Percentiles rank a stretch among this genome's conserved stretches.
Conservation (phyloP, 2,113 vertebrate species). For the Callochromis pleurospilus region DNA sequence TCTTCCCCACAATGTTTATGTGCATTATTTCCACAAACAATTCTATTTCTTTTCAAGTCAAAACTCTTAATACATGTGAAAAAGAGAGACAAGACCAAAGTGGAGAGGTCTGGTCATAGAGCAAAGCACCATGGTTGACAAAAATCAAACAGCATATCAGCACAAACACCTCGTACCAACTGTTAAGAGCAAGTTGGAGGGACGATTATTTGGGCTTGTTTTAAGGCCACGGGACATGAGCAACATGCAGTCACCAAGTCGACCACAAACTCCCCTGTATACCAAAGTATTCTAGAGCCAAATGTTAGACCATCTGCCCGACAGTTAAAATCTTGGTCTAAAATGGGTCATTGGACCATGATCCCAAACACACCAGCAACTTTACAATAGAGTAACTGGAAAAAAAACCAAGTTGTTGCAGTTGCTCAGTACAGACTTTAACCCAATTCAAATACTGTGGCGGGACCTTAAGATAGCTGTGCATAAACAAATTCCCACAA, state of each 20-base stretch:
- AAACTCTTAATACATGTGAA: background rate
- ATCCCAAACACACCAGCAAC: background rate
- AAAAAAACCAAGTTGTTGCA: background rate
- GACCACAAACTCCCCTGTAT: background rate
- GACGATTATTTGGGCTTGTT: background rate
- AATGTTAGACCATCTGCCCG: background rate
- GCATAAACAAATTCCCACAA: background rate
- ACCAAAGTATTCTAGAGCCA: background rate
- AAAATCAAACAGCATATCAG: background rate
- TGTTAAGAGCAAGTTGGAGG: background rate
- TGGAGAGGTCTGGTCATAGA: background rate
- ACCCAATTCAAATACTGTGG: background rate
- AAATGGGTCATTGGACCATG: background rate
- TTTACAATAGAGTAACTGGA: background rate
- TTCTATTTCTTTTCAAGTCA: background rate
- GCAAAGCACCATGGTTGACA: background rate
- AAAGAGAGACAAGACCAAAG: background rate
- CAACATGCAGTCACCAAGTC: background rate
- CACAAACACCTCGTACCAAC: background rate
- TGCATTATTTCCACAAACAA: background rate
- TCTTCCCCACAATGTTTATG: background rate
- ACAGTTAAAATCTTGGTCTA: background rate
- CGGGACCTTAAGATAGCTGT: background rate
- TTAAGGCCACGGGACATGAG: background rate
- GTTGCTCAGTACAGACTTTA: background rate